Base-by-base conservation (phyloP, 2,113 vertebrate genomes). In the Benitochromis conjunctus region DNA sequence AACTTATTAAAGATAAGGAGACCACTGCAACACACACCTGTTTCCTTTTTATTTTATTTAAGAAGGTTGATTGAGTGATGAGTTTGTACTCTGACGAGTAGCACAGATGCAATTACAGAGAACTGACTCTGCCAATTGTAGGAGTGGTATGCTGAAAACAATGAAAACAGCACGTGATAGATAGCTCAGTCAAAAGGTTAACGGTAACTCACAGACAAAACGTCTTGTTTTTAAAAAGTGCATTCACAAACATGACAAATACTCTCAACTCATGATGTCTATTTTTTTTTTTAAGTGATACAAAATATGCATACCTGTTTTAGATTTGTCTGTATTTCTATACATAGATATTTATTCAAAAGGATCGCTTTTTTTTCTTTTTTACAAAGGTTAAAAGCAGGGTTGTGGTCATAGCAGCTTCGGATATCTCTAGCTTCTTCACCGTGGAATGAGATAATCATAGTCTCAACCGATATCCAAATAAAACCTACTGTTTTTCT, bases 201-300 rank as follows among this genome's bases (percentile, higher is more conserved):
- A 95, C 95, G 91, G 93, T 96, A 97, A 97, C 97, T 98, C 97
- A 98, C 97, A 98, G 96, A 98, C 98, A 98, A 96, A 98, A 98
- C 97, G 93, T 95, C 96, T 97, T 96, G 97, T 97, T 97, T 97
- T 96, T 97, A 98, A 97, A 98, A 98, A 98, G 98, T 98, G 98
- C 98, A 98, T 97, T 95, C 97, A 96, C 97, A 98, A 98, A 98
- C 98, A 96, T 97, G 98, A 98, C 97, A 99, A 96, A 98, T 98
- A 98, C 96, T 97, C 97, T 97, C 97, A 97, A 97, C 95, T 97
- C 96, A 97, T 98, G 98, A 98, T 98, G 96, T 94, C 93, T 95
- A 97, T 98, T 76, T 98, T 98, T 76, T 98, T 98, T 97, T 97
- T 97, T 97, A 97, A 95, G 94, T 95, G 94, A 95, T 96, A 96